phyloP scores from a whole-genome alignment of 2,797 vertebrate species.

The Morelia viridis region DNA sequence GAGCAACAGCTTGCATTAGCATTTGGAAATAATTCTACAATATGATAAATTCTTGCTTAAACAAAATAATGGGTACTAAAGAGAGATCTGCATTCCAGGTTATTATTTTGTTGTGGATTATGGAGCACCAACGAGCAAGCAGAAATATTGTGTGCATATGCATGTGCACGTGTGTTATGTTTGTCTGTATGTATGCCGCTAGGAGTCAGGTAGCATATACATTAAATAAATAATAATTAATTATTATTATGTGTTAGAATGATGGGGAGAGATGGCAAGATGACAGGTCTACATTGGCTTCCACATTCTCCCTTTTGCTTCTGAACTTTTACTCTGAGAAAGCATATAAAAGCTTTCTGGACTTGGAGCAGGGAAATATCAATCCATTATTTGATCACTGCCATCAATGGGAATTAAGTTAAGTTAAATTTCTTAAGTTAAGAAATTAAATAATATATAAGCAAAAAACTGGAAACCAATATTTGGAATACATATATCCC shows the following conservation, averaged over 20 bases:
- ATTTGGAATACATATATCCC: background rate
- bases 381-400: background rate
- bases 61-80: conserved; percentile 21
- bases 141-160: background rate
- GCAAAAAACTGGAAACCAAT: background rate
- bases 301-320: background rate
- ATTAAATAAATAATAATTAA: background rate
- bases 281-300: background rate
- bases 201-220: background rate
- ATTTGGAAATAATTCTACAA: conserved; percentile 12
- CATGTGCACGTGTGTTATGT: background rate
- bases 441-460: background rate
- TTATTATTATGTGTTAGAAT: background rate
- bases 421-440: too few relatives aligned
- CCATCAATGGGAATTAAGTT: background rate
- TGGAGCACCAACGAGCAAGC: background rate
- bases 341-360: background rate
- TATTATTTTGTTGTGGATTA: conserved; percentile 16
- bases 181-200: background rate
- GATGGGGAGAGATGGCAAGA: background rate
- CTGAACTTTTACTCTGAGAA: background rate
- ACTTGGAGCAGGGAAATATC: background rate
- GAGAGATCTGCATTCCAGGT: conserved; percentile 9
- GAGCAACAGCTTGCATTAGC: background rate
- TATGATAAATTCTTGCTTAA: conserved; percentile 3